Evolutionary conservation across 2,797 vertebrate genomes (phyloP).

Genomic region (Muraenolepis orangiensis): DNA sequence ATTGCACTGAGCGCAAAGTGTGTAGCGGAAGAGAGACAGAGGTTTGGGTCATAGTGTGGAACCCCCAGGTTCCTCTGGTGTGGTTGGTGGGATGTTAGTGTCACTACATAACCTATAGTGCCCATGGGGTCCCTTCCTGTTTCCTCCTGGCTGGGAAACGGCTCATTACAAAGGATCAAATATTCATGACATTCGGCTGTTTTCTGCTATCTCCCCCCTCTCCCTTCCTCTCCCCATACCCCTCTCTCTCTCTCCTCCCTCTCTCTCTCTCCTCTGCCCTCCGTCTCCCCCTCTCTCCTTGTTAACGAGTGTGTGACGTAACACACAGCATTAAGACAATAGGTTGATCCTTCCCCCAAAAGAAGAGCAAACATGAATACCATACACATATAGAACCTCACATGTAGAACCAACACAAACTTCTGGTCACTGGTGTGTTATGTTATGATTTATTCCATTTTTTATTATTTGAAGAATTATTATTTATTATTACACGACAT

Average conservation of each 20-base stretch:
- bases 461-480: no score
- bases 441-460: not conserved
- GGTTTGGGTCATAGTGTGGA: not conserved
- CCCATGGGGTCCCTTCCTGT: not conserved
- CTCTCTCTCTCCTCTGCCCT: constrained; percentile 38
- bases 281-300: constrained; percentile 8
- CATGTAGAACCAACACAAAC: not conserved
- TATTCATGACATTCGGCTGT: not conserved
- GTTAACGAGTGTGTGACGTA: not conserved
- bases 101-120: not conserved
- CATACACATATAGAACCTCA: not conserved
- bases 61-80: not conserved
- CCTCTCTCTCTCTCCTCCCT: constrained; percentile 27
- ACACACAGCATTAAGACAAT: no score
- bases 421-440: not conserved
- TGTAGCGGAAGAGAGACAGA: not conserved
- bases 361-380: not conserved
- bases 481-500: no score
- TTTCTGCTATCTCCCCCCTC: constrained; percentile 25
- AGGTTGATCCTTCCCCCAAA: no score
- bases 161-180: not conserved
- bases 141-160: not conserved
- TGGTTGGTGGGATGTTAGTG: not conserved
- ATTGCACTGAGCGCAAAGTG: not conserved
- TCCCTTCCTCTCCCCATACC: constrained; percentile 29